These are phyloP conservation scores for Mizuhopecten yessoensis DNA, from an alignment of 1,140 invertebrate genomes.

Conservation along the genomic window DNA sequence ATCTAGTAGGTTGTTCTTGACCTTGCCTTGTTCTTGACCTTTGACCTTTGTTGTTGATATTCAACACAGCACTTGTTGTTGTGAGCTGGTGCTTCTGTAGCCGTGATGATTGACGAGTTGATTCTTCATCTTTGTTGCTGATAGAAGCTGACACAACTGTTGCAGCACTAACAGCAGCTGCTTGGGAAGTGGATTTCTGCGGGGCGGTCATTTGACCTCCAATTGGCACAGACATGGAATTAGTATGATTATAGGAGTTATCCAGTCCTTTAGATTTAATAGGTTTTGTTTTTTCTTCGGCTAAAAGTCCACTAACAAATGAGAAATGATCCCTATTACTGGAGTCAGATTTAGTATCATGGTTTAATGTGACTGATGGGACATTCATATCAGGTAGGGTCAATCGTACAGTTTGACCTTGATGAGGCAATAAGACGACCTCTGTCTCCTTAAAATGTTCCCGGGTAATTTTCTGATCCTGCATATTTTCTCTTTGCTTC, in stretches of 20 bases:
- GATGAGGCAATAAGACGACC: neutral
- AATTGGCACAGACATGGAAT: conserved; percentile 8
- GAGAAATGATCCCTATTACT: neutral
- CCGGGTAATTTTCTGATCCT: neutral
- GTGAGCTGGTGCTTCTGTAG: neutral
- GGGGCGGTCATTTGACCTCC: neutral
- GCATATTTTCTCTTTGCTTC: neutral
- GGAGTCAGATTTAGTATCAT: neutral
- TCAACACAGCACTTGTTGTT: neutral
- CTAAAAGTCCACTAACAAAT: conserved; percentile 13
- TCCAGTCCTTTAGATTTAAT: neutral
- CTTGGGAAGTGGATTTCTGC: neutral
- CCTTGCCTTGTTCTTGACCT: conserved; percentile 18
- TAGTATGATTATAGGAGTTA: neutral
- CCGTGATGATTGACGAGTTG: conserved; percentile 5
- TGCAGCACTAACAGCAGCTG: neutral
- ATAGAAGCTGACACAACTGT: neutral
- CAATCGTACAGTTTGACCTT: conserved; percentile 5
- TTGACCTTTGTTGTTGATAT: neutral
- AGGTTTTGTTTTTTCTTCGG: conserved; percentile 9
- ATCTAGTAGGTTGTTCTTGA: neutral
- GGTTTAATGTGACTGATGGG: neutral
- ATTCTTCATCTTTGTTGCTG: neutral
- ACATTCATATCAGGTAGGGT: neutral
- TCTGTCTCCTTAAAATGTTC: neutral